Conservation (phyloP, 2,113 vertebrate genomes). For the Glaucomys volans region DNA sequence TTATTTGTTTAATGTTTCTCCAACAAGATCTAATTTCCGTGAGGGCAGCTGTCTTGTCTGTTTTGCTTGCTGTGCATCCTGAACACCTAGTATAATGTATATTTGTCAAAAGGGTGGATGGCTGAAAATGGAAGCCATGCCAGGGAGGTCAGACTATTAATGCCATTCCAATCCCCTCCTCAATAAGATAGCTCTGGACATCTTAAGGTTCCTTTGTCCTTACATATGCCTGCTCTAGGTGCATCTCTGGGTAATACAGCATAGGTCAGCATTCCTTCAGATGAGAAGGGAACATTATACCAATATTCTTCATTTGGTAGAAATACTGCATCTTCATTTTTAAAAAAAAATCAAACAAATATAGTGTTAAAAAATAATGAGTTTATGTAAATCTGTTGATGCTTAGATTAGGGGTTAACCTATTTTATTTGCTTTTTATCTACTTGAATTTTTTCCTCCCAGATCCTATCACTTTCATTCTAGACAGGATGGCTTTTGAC, state of each 20-base stretch:
- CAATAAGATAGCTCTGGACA: background rate
- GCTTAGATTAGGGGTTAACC: background rate
- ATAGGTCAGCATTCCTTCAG: background rate
- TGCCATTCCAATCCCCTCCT: background rate
- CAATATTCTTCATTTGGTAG: background rate
- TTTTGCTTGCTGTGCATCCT: background rate
- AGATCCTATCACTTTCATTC: slow-evolving; percentile 26
- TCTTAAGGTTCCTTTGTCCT: background rate
- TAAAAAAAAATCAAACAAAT: slow-evolving; percentile 4
- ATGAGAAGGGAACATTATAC: background rate
- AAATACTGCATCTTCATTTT: background rate
- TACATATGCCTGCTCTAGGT: background rate
- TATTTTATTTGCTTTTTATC: slow-evolving; percentile 40
- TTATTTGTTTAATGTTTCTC: background rate
- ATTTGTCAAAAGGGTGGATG: background rate
- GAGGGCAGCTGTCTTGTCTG: background rate
- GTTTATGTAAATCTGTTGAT: background rate
- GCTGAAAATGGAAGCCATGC: background rate
- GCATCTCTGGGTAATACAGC: background rate
- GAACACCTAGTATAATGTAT: background rate
- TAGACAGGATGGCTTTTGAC: slow-evolving; percentile 16
- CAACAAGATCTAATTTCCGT: background rate
- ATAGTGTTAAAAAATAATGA: slow-evolving; percentile 18
- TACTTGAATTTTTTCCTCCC: background rate
- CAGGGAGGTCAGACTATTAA: background rate